Conservation (phyloP, 2,113 vertebrate genomes). For the Eurypyga helias region DNA sequence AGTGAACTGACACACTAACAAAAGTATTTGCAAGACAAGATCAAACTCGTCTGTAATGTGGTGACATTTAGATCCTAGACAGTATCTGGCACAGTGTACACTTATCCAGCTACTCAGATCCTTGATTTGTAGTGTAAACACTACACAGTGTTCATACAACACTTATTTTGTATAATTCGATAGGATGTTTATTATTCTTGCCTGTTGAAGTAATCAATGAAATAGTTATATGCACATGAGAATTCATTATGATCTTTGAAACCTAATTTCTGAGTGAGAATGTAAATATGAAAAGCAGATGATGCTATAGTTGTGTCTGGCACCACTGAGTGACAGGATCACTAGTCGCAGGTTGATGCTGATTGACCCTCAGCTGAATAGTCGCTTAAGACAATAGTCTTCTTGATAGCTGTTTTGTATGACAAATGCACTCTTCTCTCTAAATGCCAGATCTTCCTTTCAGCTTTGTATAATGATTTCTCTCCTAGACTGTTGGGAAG, state of each 20-base stretch:
- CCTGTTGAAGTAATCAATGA: conserved; percentile 45
- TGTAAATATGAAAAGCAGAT: conserved; percentile 33
- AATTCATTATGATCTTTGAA: conserved; percentile 39
- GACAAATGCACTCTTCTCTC: conserved; percentile 61
- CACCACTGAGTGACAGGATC: conserved; percentile 68
- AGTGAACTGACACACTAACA: background rate
- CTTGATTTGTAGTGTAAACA: background rate
- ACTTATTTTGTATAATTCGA: background rate
- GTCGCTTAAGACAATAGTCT: conserved; percentile 53
- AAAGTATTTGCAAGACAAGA: background rate
- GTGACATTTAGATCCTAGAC: background rate
- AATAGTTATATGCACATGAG: conserved; percentile 9
- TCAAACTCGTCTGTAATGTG: background rate
- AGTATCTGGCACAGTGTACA: background rate
- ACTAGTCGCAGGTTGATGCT: conserved; percentile 69
- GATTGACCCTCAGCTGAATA: conserved; percentile 63
- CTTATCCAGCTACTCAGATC: background rate
- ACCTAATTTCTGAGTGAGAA: conserved; percentile 36
- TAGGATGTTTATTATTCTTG: conserved; percentile 7
- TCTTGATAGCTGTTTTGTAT: conserved; percentile 60
- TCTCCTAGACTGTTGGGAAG: conserved; percentile 47
- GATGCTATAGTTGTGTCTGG: conserved; percentile 63
- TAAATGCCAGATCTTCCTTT: conserved; percentile 50
- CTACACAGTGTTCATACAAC: background rate
- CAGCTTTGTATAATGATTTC: conserved; percentile 55